A percentile compares a stretch with the other conserved stretches of the same genome.
Conservation (phyloP, 2,797 vertebrate genomes). For the Gallinago nigripennis region DNA sequence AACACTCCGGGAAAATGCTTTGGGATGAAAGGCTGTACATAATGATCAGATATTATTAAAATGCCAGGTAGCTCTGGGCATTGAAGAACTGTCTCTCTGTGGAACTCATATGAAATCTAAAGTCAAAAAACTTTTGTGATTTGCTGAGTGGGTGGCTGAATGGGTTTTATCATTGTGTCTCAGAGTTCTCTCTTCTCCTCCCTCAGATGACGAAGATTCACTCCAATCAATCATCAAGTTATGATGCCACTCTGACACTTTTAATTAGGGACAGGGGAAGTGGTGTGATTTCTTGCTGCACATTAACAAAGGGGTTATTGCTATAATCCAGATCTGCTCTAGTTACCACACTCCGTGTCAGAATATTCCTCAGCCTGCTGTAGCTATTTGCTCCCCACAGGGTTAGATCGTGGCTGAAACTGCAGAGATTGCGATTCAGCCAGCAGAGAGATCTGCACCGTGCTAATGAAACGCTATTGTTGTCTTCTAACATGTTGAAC, state of each 20-base stretch:
- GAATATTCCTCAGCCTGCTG: neutral
- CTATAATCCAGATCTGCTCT: neutral
- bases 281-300: neutral
- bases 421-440: neutral
- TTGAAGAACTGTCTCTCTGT: slow-evolving; percentile 22
- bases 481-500: neutral
- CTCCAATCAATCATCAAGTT: slow-evolving; percentile 14
- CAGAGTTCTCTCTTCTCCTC: slow-evolving; percentile 27
- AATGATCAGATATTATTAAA: slow-evolving; percentile 55
- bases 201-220: neutral
- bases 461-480: neutral
- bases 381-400: neutral
- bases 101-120: slow-evolving; percentile 24
- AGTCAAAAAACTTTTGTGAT: slow-evolving; percentile 54
- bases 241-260: neutral
- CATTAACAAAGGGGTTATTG: neutral
- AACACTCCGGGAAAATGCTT: neutral
- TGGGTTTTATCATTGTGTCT: slow-evolving; percentile 32
- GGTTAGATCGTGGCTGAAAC: neutral
- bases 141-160: slow-evolving; percentile 54
- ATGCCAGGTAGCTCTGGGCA: slow-evolving; percentile 49
- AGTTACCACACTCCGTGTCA: neutral
- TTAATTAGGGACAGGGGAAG: slow-evolving; percentile 15
- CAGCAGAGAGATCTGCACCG: neutral
- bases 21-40: slow-evolving; percentile 33